Percentiles rank a stretch among this genome's conserved stretches.
phyloP scores from a whole-genome alignment of 2,797 vertebrate species.

The Micromesistius poutassou region DNA sequence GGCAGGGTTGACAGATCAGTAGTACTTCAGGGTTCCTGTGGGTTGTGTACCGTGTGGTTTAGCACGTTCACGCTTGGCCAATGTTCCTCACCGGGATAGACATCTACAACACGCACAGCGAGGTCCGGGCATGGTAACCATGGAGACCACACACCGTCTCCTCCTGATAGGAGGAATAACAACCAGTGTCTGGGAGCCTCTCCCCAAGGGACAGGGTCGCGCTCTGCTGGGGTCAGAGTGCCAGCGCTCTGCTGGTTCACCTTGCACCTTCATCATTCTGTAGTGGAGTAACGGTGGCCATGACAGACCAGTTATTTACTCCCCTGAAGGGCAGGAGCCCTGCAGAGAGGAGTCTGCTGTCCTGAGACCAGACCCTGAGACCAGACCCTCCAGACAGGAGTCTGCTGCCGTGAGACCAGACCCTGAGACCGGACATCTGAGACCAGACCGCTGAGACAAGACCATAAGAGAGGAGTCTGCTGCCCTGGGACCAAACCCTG shows the following conservation, averaged over 20 bases:
- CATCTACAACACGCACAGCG: neutral
- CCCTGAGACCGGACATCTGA: no score
- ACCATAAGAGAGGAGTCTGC: no score
- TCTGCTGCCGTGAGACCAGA: no score
- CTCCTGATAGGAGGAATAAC: no score
- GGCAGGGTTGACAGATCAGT: neutral
- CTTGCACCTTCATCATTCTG: conserved; percentile 19
- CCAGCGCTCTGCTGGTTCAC: conserved; percentile 32
- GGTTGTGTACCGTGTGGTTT: neutral
- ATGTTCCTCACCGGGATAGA: neutral
- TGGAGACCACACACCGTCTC: neutral
- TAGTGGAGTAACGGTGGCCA: conserved; percentile 31
- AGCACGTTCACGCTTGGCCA: neutral
- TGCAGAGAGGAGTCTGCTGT: conserved; percentile 11
- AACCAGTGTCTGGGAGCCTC: conserved; percentile 35
- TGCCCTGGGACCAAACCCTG: no score
- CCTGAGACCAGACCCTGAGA: neutral
- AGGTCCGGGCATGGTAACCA: conserved; percentile 34
- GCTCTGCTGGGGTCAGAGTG: conserved; percentile 20
- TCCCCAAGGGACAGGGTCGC: conserved; percentile 27
- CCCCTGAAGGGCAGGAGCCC: conserved; percentile 14
- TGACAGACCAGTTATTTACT: conserved; percentile 28
- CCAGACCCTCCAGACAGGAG: no score
- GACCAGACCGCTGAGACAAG: no score
- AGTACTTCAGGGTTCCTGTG: no score